These are phyloP conservation scores for Numenius phaeopus DNA, from an alignment of 2,797 vertebrate genomes.

Conservation along the genomic window DNA sequence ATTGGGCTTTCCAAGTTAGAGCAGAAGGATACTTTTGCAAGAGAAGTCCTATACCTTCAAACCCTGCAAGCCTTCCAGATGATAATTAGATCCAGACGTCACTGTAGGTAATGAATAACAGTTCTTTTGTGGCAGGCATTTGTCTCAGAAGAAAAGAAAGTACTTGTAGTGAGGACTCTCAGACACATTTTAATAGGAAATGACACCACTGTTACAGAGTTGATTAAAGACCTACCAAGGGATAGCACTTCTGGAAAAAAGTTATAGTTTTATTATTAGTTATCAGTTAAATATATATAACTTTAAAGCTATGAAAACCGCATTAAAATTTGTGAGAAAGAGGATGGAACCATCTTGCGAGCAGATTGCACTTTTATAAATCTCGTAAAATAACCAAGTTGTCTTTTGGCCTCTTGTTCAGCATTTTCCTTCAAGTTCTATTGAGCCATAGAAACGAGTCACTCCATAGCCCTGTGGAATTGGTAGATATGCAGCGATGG, in stretches of 20 bases:
- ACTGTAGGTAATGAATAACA: conserved; percentile 49
- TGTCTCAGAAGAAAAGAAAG: conserved; percentile 9
- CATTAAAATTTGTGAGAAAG: not conserved
- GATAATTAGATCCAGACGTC: conserved; percentile 57
- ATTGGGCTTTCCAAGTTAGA: conserved; percentile 21
- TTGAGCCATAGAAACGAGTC: conserved; percentile 72
- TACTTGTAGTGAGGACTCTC: conserved; percentile 10
- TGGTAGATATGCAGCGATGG: not conserved
- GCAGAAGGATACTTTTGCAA: not conserved
- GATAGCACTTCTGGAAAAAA: conserved; percentile 38
- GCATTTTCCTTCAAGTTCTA: conserved; percentile 73
- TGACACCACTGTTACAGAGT: conserved; percentile 26
- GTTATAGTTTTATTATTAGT: conserved; percentile 55
- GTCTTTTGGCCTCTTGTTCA: conserved; percentile 46
- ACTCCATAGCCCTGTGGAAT: conserved; percentile 57
- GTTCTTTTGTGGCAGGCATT: conserved; percentile 36
- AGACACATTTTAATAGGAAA: conserved; percentile 69
- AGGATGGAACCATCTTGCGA: not conserved
- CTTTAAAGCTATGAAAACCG: not conserved
- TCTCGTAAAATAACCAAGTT: not conserved
- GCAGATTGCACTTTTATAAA: not conserved
- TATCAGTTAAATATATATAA: not conserved
- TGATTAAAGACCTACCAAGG: conserved; percentile 55
- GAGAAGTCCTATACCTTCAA: conserved; percentile 29
- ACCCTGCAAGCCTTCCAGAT: conserved; percentile 15